A percentile compares a stretch with the other conserved stretches of the same genome.
Conservation (phyloP, 1,140 invertebrate species). For the Gryon sp. region DNA sequence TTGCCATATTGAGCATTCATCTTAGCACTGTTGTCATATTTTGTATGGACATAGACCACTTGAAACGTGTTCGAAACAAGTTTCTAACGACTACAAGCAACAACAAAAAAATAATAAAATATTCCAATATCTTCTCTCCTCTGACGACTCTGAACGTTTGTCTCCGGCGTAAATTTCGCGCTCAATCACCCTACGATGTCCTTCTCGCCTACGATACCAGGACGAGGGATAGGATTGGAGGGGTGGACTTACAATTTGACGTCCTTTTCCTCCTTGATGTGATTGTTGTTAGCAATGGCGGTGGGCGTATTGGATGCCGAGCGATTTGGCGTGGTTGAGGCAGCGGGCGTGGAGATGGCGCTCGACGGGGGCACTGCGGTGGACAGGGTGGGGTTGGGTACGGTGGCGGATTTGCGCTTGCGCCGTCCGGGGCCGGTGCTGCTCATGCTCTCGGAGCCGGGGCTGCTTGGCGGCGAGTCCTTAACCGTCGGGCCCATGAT, state of each 20-base stretch:
- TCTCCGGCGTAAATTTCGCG: no score
- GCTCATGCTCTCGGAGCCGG: conserved; percentile 81
- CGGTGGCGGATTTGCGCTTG: conserved; percentile 75
- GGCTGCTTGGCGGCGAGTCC: conserved; percentile 85
- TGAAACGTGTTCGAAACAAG: no score
- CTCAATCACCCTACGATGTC: no score
- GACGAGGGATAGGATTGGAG: not conserved
- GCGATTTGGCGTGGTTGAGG: conserved; percentile 67
- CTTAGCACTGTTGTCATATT: no score
- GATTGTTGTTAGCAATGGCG: conserved; percentile 68
- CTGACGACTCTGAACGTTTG: no score
- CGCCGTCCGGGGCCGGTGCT: conserved; percentile 75
- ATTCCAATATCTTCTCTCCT: no score
- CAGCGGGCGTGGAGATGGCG: conserved; percentile 53
- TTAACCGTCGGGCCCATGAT: conserved; percentile 78
- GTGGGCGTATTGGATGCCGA: conserved; percentile 75
- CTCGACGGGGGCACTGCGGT: not conserved
- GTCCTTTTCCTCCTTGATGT: conserved; percentile 81
- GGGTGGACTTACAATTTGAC: conserved; percentile 78
- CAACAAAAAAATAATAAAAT: no score
- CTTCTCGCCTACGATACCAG: no score
- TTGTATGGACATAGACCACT: no score
- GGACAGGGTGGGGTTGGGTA: not conserved
- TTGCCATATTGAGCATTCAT: no score
- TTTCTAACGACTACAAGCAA: no score